Percentiles rank a stretch among this genome's conserved stretches.
These are phyloP conservation scores for Minunthozetes semirufus DNA, from an alignment of 2,888 invertebrate species.

Conservation along the genomic window DNA sequence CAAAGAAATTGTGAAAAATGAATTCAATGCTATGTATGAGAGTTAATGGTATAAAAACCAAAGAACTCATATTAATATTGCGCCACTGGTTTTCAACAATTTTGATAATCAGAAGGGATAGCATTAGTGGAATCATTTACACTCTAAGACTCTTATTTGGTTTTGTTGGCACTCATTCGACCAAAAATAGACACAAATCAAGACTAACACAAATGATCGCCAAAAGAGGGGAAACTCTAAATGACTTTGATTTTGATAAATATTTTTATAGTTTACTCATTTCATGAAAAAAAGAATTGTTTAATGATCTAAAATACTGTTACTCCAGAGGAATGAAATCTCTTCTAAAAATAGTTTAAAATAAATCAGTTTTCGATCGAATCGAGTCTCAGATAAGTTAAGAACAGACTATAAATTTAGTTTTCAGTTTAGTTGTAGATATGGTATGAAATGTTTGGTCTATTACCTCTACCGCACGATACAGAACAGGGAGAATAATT, in stretches of 20 bases:
- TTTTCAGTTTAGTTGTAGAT: background rate
- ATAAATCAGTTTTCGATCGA: background rate
- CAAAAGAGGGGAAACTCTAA: background rate
- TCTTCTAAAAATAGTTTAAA: background rate
- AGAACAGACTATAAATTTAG: background rate
- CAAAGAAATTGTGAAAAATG: slow-evolving; percentile 25
- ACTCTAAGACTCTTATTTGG: background rate
- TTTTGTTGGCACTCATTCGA: slow-evolving; percentile 16
- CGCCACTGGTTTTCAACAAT: slow-evolving; percentile 22
- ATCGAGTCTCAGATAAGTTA: background rate
- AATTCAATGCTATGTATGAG: background rate
- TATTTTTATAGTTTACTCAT: slow-evolving; percentile 20
- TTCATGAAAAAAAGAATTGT: background rate
- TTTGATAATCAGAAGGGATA: slow-evolving; percentile 19
- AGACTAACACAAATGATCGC: background rate
- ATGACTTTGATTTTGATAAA: slow-evolving; percentile 30
- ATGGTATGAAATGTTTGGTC: background rate
- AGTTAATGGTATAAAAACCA: slow-evolving; percentile 20
- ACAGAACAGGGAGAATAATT: slow-evolving; percentile 73
- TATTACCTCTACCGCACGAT: slow-evolving; percentile 87
- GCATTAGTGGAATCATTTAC: slow-evolving; percentile 5
- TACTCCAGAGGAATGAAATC: background rate
- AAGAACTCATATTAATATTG: slow-evolving; percentile 25
- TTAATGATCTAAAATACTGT: slow-evolving; percentile 21
- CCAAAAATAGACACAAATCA: background rate